phyloP scores from a whole-genome alignment of 1,140 invertebrate species.

The Eueides isabella region DNA sequence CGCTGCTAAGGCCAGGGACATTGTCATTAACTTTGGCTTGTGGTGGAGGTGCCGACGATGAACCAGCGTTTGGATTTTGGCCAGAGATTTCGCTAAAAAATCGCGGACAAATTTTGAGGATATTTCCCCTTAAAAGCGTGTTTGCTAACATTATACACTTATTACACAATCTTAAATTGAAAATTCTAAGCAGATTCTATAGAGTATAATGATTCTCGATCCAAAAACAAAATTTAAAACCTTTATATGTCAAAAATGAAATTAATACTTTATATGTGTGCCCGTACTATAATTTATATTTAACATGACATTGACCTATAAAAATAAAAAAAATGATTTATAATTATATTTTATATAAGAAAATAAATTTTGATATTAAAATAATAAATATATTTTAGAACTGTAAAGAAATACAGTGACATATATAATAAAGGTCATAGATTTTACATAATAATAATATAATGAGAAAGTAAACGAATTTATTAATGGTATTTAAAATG shows the following conservation, averaged over 20 bases:
- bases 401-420: too few species aligned
- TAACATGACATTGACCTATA: neutral
- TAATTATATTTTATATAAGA: neutral
- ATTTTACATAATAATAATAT: neutral
- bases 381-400: too few species aligned
- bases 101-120: slow-evolving; percentile 43
- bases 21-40: slow-evolving; percentile 54
- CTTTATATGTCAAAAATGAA: slow-evolving; percentile 6
- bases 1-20: slow-evolving; percentile 86
- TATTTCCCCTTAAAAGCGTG: slow-evolving; percentile 36
- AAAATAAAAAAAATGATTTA: neutral
- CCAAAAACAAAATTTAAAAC: neutral
- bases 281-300: neutral
- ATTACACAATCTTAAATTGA: slow-evolving; percentile 56
- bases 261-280: neutral
- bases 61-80: slow-evolving; percentile 40
- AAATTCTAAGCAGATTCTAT: too few species aligned
- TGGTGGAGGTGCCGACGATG: slow-evolving; percentile 36
- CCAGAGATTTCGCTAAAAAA: slow-evolving; percentile 56
- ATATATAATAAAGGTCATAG: too few species aligned
- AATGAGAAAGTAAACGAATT: neutral
- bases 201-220: too few species aligned
- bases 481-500: neutral
- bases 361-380: neutral
- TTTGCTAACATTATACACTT: slow-evolving; percentile 42